Evolutionary conservation across 1,140 invertebrate species (phyloP), one percentile per base, ranked within the genome.

Genomic region (Frieseomelitta varia): DNA sequence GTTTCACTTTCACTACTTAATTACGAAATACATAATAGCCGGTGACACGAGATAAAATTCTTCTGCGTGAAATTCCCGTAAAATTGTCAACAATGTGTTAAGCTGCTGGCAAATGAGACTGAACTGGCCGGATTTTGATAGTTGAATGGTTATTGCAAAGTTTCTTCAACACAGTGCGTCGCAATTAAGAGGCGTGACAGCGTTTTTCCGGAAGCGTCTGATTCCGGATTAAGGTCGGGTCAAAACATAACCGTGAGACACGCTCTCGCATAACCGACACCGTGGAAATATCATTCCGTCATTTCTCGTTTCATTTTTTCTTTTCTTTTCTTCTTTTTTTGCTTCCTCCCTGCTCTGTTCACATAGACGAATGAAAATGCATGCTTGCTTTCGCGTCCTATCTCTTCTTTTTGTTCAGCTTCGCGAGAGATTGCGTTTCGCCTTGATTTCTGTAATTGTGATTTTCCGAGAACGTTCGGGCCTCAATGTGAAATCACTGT

Each of bases 201-300:
- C 63, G 63, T 77, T 82, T 77, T 82, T 82, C 73, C 81, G 53
- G 80, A 69, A 77, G 14, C 27, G 81, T 53, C 73, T 77, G 65
- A 82, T 77, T 53, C 81, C 81, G 34, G 73, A 77, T 82, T 77
- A 69, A 82, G 73, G 73, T 82, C 81, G 73, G 79, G 27, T 81
- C 79, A n/a, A 77, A 68, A 56, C 61, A 4, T 58, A 68, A 58
- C 73, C 63, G 63, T 69, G 73, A 69, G 73, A 77, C 65, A 77
- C 51, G 14, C 30, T 12, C 47, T 30, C 53, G 34, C 34, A 14
- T 19, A 55, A n/a, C 39, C 21, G 17, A 58, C 55, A 55, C 51
- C 39, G 56, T 39, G n/a, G 53, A 79, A 67, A 79, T 68, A 56
- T 79, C 68, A 68, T 69, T 68, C 30, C 65, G 15, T 12, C 65